Evolutionary conservation across 2,113 vertebrate genomes (phyloP), one percentile per base, ranked within the genome.

Genomic region (Nannobrachium achirus): DNA sequence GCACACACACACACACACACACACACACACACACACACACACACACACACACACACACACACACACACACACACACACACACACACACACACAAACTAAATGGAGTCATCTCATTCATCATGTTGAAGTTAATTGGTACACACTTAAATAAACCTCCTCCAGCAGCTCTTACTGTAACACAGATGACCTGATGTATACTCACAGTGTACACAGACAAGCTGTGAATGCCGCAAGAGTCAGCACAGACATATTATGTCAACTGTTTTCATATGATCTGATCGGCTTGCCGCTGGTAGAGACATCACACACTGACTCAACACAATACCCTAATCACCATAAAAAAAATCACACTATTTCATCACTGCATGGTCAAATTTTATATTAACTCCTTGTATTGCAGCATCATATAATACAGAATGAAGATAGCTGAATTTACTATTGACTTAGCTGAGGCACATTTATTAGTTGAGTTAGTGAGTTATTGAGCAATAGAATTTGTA

Each of bases 1-100:
- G 14, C 59, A 62, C 59, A 59, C 19, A 20, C 7, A 20, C 44
- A 62, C 45, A 93, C 92, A 92, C 92, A 92, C 93, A 91, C 93
- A 48, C 40, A 48, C 14, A 46, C 33, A 15, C 10, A 46, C 10
- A 60, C 39, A 53, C 56, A 45, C 6, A 3, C 7, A 44, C n/a
- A 48, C 61, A 63, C 46, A 40, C 45, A 51, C 15, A 60, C 15
- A 50, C 15, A 48, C 45, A 52, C 50, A 52, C 50, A 20, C 50
- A 39, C 53, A 56, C 52, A 45, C 58, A 61, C 59, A 48, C 59
- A 49, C 45, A 49, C 63, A 63, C 60, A 63, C 45, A 63, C 45
- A 51, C 50, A 44, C 39, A 18, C 0, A 45, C 13, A 10, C n/a
- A 33, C 16, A 25, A 1, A 2, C 25, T 33, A 33, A 33, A 33